These are phyloP conservation scores for Lacerta agilis DNA, from an alignment of 2,797 vertebrate species.

Conservation along the genomic window DNA sequence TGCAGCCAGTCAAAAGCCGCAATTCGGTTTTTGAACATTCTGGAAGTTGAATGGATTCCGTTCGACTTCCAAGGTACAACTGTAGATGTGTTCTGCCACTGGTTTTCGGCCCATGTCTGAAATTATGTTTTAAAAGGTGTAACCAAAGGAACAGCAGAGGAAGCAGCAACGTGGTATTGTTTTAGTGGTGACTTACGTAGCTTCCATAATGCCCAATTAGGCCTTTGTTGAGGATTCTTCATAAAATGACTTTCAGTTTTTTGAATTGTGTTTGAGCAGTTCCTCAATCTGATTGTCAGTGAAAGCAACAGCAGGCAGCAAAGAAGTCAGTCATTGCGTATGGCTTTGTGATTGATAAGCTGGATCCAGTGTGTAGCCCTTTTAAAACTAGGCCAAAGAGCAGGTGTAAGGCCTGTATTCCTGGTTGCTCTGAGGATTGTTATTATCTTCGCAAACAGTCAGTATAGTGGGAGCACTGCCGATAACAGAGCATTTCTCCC, in stretches of 20 bases:
- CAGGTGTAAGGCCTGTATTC: conserved; percentile 67
- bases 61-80: too few species aligned
- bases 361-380: conserved; percentile 25
- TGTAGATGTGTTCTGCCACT: background rate
- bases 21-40: too few species aligned
- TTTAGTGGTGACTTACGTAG: background rate
- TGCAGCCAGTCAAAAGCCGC: too few species aligned
- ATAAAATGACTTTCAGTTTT: background rate
- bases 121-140: background rate
- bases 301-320: conserved; percentile 3
- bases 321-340: conserved; percentile 69
- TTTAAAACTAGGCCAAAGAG: conserved; percentile 72
- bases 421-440: conserved; percentile 72
- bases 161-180: background rate
- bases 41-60: too few species aligned
- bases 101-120: background rate
- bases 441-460: conserved; percentile 79
- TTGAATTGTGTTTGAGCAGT: background rate
- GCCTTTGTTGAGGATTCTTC: background rate
- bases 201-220: background rate
- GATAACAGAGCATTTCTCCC: conserved; percentile 75
- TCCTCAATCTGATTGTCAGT: background rate
- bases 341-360: conserved; percentile 48
- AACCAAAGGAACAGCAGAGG: background rate
- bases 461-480: conserved; percentile 72